Evolutionary conservation across 1,140 invertebrate species (phyloP), one percentile per base, ranked within the genome.

Genomic region (Stegodyphus dumicola): DNA sequence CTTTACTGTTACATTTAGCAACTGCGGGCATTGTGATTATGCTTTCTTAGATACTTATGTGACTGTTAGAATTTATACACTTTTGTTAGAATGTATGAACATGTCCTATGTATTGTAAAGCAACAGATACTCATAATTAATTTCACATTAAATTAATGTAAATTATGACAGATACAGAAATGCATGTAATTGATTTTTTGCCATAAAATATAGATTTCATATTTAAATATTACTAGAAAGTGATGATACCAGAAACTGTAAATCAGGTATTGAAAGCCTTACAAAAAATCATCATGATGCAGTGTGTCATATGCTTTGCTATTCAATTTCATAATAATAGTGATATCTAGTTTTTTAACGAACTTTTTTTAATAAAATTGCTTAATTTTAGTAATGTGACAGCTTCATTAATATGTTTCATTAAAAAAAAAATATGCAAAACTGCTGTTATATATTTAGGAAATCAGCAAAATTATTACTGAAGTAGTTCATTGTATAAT

Each of bases 1-100:
- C 71, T 56, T 51, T 74, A 52, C 71, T 74, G 52, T 74, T 18
- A 74, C 53, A 17, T 15, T 74, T 53, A 67, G 65, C 65, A 17
- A 67, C 17, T 67, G 56, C 9, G 13, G 7, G n/a, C 65, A 67
- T 67, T 67, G 6, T 67, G 9, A 18, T n/a, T 17, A 15, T 67
- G 9, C 11, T 15, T 17, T 7, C 65, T 67, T 67, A 15, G 65
- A 33, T 33, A 33, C 33, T 33, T 33, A 33, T 33, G 1, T 33
- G 33, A 33, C 33, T 33, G 33, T 33, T 33, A 33, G 33, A 33
- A 33, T 33, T 33, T 33, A 33, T 33, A 33, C 3, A 33, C 33
- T 33, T 33, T 33, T 33, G 33, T 33, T 33, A 10, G 15, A 15
- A 60, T 60, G 15, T 60, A 10, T 60, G 56, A 60, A 60, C 9